Evolutionary conservation across 2,888 invertebrate species (phyloP).

Genomic region (Sisyra nigra): DNA sequence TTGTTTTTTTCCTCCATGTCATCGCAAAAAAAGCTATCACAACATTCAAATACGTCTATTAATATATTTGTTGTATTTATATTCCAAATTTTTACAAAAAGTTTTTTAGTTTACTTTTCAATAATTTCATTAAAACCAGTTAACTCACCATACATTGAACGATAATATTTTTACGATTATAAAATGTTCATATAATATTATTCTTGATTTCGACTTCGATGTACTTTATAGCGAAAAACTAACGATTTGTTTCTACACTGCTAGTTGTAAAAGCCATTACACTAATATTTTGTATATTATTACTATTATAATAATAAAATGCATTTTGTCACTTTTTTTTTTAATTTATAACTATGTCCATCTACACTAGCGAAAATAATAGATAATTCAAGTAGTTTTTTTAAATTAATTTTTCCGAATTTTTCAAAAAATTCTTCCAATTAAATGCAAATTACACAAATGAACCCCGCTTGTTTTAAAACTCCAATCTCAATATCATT

Average conservation of each 20-base stretch:
- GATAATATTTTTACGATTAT: conserved; percentile 1
- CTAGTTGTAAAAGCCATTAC: conserved; percentile 6
- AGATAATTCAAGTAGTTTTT: neutral
- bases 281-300: conserved; percentile 4
- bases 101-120: neutral
- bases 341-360: neutral
- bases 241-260: conserved; percentile 7
- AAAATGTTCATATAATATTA: neutral
- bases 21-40: neutral
- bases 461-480: too few species aligned
- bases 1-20: too few species aligned
- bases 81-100: neutral
- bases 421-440: neutral
- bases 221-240: conserved; percentile 8
- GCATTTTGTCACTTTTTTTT: too few species aligned
- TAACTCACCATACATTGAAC: neutral
- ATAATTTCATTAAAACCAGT: neutral
- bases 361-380: neutral
- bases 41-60: too few species aligned
- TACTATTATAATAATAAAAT: neutral
- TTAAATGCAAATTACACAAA: too few species aligned
- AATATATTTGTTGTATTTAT: too few species aligned
- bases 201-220: conserved; percentile 3
- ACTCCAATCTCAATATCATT: too few species aligned
- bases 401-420: neutral